phyloP scores from a whole-genome alignment of 2,113 vertebrate species.

The Rhegmatorhina hoffmannsi region DNA sequence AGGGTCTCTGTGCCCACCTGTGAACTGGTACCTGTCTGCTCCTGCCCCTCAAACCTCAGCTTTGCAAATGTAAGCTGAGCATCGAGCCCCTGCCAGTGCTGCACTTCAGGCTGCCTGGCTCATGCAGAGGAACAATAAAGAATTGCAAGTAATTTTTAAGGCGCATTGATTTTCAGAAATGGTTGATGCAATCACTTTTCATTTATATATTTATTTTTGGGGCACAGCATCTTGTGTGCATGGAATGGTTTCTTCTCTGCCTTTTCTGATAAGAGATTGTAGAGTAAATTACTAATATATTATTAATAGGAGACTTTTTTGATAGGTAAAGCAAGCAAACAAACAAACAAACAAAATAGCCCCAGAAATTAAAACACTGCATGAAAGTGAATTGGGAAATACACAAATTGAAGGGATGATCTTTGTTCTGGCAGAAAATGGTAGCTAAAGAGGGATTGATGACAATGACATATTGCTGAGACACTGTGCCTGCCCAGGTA shows the following conservation, averaged over 20 bases:
- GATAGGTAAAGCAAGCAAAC: neutral
- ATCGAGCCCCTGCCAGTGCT: neutral
- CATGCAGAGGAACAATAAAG: neutral
- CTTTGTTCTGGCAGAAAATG: neutral
- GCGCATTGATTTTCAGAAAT: neutral
- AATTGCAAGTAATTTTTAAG: neutral
- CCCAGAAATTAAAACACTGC: neutral
- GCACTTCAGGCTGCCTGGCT: neutral
- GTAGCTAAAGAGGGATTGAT: neutral
- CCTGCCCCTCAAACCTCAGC: neutral
- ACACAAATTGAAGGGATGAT: neutral
- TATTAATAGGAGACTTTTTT: conserved; percentile 13
- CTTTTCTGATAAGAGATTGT: neutral
- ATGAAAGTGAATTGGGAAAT: conserved; percentile 7
- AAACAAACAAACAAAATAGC: neutral
- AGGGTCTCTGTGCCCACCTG: neutral
- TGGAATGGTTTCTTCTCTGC: neutral
- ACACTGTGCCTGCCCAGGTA: neutral
- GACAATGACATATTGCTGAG: neutral
- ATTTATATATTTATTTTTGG: conserved; percentile 19
- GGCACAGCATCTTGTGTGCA: neutral
- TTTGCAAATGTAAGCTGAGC: neutral
- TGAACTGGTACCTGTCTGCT: neutral
- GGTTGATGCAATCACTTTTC: neutral
- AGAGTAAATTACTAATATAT: conserved; percentile 49